Conservation (phyloP, 2,888 invertebrate genomes). For the Apantesis nais region DNA sequence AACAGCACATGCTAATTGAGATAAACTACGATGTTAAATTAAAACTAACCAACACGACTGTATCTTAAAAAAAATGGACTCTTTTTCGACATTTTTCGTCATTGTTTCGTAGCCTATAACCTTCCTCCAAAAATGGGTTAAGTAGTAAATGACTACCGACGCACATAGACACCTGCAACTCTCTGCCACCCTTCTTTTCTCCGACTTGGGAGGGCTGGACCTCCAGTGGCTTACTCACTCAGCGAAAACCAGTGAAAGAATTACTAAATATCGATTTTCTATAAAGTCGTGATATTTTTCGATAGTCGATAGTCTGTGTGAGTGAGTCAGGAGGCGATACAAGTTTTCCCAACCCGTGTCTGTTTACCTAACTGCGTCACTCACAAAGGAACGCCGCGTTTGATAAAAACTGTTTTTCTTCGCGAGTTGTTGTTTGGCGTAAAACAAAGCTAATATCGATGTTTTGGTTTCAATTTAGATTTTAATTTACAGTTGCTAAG, state of each 20-base stretch:
- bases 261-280: neutral
- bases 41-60: neutral
- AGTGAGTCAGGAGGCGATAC: slow-evolving; percentile 20
- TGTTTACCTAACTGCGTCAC: slow-evolving; percentile 23
- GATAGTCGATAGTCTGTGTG: slow-evolving; percentile 34
- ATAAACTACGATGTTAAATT: slow-evolving; percentile 8
- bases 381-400: slow-evolving; percentile 37
- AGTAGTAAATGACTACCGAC: neutral
- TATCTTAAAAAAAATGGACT: neutral
- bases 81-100: neutral
- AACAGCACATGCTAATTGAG: slow-evolving; percentile 15
- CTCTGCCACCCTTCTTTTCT: neutral
- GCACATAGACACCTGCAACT: too few relatives aligned
- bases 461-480: slow-evolving; percentile 12
- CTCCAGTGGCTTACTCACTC: too few relatives aligned
- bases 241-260: neutral
- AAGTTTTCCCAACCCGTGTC: slow-evolving; percentile 16
- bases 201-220: too few relatives aligned
- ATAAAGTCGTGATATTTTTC: neutral
- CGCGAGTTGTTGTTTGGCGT: slow-evolving; percentile 20
- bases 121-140: neutral
- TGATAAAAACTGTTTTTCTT: slow-evolving; percentile 33
- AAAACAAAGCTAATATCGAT: slow-evolving; percentile 34
- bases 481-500: slow-evolving; percentile 17
- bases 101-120: neutral